Evolutionary conservation across 2,113 vertebrate genomes (phyloP).

Genomic region (Acanthisitta chloris): DNA sequence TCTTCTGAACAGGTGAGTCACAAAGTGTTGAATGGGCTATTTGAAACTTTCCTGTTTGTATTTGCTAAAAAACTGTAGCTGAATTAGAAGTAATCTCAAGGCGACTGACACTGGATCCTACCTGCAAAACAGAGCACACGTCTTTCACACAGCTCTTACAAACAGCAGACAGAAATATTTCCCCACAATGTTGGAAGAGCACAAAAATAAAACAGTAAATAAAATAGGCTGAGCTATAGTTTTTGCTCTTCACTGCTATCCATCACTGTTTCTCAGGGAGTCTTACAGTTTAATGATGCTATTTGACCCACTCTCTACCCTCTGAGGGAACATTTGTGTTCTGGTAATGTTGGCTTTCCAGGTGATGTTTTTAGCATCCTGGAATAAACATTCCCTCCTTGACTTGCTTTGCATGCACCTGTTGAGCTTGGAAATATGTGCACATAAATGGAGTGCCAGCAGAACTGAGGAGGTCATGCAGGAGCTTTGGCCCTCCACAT

Average conservation of each 20-base stretch:
- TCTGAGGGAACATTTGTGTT: not conserved
- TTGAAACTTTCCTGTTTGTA: not conserved
- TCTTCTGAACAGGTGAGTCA: not conserved
- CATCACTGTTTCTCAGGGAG: not conserved
- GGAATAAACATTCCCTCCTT: not conserved
- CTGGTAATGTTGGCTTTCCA: not conserved
- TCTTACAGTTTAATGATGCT: not conserved
- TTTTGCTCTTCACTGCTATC: not conserved
- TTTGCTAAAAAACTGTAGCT: not conserved
- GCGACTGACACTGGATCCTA: not conserved
- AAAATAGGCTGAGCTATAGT: not conserved
- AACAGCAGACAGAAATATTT: not conserved
- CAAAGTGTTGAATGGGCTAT: not conserved
- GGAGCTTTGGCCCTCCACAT: not conserved
- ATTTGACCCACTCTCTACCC: not conserved
- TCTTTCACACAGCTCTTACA: not conserved
- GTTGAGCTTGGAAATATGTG: not conserved
- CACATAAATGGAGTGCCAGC: not conserved
- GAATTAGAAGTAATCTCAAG: not conserved
- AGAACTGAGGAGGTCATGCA: not conserved
- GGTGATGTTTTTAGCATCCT: not conserved
- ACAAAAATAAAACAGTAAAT: not conserved
- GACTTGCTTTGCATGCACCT: not conserved
- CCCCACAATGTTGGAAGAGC: not conserved
- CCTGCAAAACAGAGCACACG: not conserved